These are phyloP conservation scores for Physella acuta DNA, from an alignment of 1,140 invertebrate genomes.

Conservation along the genomic window DNA sequence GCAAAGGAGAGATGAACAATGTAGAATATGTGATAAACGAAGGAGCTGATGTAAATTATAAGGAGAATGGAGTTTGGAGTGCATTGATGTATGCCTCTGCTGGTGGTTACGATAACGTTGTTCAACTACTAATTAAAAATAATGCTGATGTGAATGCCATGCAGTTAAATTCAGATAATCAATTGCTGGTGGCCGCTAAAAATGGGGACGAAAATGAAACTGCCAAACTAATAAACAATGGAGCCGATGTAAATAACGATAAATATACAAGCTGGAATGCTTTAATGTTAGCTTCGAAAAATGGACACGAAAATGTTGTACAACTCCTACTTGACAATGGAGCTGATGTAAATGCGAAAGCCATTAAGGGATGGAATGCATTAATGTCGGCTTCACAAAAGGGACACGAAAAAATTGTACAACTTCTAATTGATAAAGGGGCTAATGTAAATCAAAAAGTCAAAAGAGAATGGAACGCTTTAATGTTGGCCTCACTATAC, in stretches of 20 bases:
- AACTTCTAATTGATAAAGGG: no score
- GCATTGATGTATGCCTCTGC: not conserved
- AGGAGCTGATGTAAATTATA: not conserved
- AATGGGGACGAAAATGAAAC: not conserved
- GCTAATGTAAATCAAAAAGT: no score
- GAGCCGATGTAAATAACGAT: not conserved
- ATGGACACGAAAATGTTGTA: not conserved
- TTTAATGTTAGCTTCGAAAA: not conserved
- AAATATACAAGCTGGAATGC: not conserved
- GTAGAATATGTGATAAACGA: not conserved
- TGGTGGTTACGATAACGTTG: not conserved
- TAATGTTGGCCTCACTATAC: no score
- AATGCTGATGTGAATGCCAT: not conserved
- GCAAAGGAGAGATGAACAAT: not conserved
- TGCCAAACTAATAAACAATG: not conserved
- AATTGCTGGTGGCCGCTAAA: not conserved
- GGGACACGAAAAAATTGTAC: not conserved
- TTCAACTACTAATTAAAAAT: not conserved
- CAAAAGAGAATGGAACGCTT: no score
- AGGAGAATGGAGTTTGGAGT: not conserved
- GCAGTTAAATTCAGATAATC: not conserved
- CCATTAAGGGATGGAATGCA: not conserved
- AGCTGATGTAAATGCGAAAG: not conserved
- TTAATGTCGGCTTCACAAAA: not conserved
- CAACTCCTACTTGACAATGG: not conserved